Evolutionary conservation across 2,797 vertebrate genomes (phyloP), one percentile per base, ranked within the genome.

Genomic region (Gymnothorax javanicus): DNA sequence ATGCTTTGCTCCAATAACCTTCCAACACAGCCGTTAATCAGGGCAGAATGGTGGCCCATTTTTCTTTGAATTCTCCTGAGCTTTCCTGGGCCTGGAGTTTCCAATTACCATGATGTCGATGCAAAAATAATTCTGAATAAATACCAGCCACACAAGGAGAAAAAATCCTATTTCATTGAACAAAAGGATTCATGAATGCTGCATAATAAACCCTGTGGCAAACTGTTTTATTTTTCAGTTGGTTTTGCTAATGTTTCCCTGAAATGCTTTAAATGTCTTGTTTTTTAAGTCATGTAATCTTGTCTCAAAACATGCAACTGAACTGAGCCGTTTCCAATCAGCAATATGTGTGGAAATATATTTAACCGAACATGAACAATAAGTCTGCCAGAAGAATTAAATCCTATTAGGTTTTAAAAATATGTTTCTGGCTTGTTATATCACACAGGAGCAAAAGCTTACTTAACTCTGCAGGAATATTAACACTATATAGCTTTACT

Each of bases 1-100:
- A 83, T 86, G 86, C 60, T 69, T 86, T 86, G 75, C 60, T 82
- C 79, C 86, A 86, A 83, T 86, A 86, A 82, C 86, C 52, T 86
- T 79, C 73, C 75, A 69, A 86, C 60, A 69, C 50, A 81, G 83
- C 43, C 60, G 82, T 86, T 60, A 82, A 83, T 86, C 60, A 62
- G 17, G 20, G 52, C 12, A 13, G 15, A 43, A 67, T 20, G 33
- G 59, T 83, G 62, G n/a, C 67, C 13, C 59, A 71, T 83, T 86
- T 86, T 79, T 25, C 67, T 81, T 86, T 86, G 59, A 50, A 57
- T 8, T 43, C 73, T 86, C 58, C 62, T 86, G 67, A 57, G 79
- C 77, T 64, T 67, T n/a, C 77, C 77, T 73, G 84, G 7, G 84
- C 84, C 23, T 71, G 64, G 43, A 85, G 71, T 79, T 59, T 75